Evolutionary conservation across 1,140 invertebrate genomes (phyloP).

Genomic region (Galendromus occidentalis): DNA sequence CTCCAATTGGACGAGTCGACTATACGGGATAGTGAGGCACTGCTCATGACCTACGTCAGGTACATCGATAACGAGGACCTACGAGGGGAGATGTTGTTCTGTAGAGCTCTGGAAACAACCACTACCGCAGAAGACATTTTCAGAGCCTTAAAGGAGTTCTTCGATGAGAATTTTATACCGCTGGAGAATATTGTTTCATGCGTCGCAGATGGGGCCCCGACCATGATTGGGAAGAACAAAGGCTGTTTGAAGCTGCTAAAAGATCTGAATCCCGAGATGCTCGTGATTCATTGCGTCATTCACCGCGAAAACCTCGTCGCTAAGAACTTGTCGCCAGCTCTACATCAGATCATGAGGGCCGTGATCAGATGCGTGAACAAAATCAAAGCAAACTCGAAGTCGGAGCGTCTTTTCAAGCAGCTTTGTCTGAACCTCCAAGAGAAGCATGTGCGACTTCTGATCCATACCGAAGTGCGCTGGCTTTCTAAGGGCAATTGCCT

Average conservation of each 20-base stretch:
- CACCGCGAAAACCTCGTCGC: no score
- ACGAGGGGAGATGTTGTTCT: conserved; percentile 18
- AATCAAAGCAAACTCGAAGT: no score
- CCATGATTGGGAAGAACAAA: conserved; percentile 13
- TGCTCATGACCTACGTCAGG: conserved; percentile 20
- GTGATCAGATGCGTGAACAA: no score
- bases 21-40: conserved; percentile 17
- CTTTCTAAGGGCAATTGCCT: conserved; percentile 16
- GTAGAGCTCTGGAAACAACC: conserved; percentile 20
- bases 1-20: conserved; percentile 21
- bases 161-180: not conserved
- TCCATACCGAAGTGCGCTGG: conserved; percentile 16
- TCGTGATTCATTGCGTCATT: conserved; percentile 7
- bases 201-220: not conserved
- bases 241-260: conserved; percentile 13
- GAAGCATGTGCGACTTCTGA: not conserved
- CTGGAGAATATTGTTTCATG: no score
- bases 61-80: conserved; percentile 19
- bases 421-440: not conserved
- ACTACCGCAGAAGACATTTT: conserved; percentile 21
- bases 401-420: no score
- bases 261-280: conserved; percentile 14
- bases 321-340: no score
- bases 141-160: conserved; percentile 10
- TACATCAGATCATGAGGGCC: no score